Conservation (phyloP, 1,140 invertebrate species). For the Dendrolimus kikuchii region DNA sequence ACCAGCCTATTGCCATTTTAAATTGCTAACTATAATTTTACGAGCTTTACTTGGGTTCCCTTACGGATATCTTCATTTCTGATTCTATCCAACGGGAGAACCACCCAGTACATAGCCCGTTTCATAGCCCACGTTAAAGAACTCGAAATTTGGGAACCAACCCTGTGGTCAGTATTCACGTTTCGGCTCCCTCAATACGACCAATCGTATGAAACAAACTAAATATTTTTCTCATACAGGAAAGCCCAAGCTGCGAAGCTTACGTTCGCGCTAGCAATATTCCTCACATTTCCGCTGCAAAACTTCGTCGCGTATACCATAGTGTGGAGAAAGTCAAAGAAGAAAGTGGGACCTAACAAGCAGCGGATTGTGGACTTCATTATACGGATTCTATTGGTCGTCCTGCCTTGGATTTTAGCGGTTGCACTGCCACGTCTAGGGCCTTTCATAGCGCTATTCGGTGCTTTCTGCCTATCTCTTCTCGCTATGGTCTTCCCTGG, state of each 20-base stretch:
- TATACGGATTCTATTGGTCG: slow-evolving; percentile 67
- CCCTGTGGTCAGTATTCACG: no score
- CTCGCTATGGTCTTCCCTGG: slow-evolving; percentile 89
- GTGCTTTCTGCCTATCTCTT: slow-evolving; percentile 85
- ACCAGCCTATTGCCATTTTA: no score
- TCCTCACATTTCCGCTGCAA: slow-evolving; percentile 89
- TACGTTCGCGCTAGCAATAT: slow-evolving; percentile 85
- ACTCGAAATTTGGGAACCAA: no score
- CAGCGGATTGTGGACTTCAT: slow-evolving; percentile 73
- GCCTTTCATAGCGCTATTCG: slow-evolving; percentile 88
- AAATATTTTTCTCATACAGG: slow-evolving; percentile 67
- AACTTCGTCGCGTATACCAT: slow-evolving; percentile 90
- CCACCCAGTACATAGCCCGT: no score
- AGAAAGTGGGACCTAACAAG: slow-evolving; percentile 39
- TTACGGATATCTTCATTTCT: no score
- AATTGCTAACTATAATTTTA: no score
- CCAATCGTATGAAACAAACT: not conserved
- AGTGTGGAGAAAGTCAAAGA: slow-evolving; percentile 76
- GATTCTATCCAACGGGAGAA: no score
- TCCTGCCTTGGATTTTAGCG: slow-evolving; percentile 82
- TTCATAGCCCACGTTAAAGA: no score
- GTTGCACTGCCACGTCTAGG: slow-evolving; percentile 83
- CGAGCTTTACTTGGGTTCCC: no score
- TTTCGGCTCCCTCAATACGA: no score
- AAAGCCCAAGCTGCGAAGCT: slow-evolving; percentile 82